Base-by-base conservation (phyloP, 2,888 invertebrate species). In the Scrobipalpa atriplicella region DNA sequence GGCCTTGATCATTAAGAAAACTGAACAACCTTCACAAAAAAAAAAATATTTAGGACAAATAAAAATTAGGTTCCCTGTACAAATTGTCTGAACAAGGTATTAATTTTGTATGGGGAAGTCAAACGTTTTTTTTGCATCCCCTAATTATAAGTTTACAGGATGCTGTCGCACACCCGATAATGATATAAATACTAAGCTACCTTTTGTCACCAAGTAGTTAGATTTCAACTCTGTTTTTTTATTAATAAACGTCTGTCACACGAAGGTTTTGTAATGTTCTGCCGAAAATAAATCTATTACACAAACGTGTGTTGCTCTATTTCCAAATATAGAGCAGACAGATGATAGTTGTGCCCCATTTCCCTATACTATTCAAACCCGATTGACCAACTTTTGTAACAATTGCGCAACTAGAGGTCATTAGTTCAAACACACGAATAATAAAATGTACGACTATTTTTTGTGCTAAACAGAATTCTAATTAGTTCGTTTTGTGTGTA, bases 401-500 rank as follows among this genome's bases (percentile, higher is more conserved):
- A 64, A 62, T 72, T 72, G 66, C 61, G 66, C 66, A 70, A 72
- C 67, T 64, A 47, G 58, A 70, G 72, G 70, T 62, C 72, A 69
- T n/a, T 43, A 64, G 72, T 68, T 70, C 71, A 72, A 16, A 58
- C 58, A 16, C 58, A 58, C 58, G 68, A 70, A 68, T 71, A 70
- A 68, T 70, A 67, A 65, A 66, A 65, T 69, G 62, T 68, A 61
- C 69, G 73, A 74, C 78, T 78, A 67, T 67, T 19, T n/a, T 73
- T 13, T 52, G 71, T 71, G 74, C 75, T 72, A 79, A 72, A 41
- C 41, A 41, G 13, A 11, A 11, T 41, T 41, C n/a, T 47, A 47
- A 47, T 47, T 13, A n/a, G 47, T n/a, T n/a, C n/a, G n/a, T n/a
- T 47, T 13, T n/a, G n/a, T n/a, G n/a, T n/a, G n/a, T n/a, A n/a